These are phyloP conservation scores for Dicycla oo DNA, from an alignment of 2,888 invertebrate species.

Conservation along the genomic window DNA sequence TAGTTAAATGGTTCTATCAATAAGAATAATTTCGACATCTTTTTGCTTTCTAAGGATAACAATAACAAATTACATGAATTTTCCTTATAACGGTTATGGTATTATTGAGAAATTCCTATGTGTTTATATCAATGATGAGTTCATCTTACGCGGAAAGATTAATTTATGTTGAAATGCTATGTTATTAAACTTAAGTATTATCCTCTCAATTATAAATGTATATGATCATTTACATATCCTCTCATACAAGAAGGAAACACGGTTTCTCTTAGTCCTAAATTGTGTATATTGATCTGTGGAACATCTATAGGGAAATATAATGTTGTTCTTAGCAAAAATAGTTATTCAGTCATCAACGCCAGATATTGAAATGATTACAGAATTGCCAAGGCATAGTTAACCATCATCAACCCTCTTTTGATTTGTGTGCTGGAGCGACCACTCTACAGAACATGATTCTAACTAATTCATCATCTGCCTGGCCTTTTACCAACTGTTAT, in stretches of 20 bases:
- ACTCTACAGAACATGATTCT: not conserved
- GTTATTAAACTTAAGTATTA: conserved; percentile 34
- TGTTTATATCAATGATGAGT: conserved; percentile 45
- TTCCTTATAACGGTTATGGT: conserved; percentile 38
- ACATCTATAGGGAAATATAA: not conserved
- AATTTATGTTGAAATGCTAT: conserved; percentile 17
- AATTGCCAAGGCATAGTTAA: not conserved
- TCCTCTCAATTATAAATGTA: conserved; percentile 14
- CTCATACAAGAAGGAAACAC: conserved; percentile 14
- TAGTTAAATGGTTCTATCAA: not conserved
- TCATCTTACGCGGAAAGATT: conserved; percentile 45
- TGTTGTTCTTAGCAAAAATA: not conserved
- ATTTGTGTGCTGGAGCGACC: not conserved
- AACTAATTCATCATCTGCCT: not conserved
- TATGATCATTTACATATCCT: conserved; percentile 25
- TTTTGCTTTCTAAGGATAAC: conserved; percentile 24
- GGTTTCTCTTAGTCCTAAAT: not conserved
- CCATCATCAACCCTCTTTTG: not conserved
- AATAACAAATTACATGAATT: conserved; percentile 35
- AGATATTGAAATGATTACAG: not conserved
- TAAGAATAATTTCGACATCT: conserved; percentile 2
- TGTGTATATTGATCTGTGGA: not conserved
- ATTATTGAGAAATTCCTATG: conserved; percentile 40
- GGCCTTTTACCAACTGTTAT: not conserved
- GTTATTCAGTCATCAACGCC: not conserved